A percentile compares a stretch with the other conserved stretches of the same genome.
phyloP scores from a whole-genome alignment of 92 coral and sea anemone species.

The Diadumene lineata region DNA sequence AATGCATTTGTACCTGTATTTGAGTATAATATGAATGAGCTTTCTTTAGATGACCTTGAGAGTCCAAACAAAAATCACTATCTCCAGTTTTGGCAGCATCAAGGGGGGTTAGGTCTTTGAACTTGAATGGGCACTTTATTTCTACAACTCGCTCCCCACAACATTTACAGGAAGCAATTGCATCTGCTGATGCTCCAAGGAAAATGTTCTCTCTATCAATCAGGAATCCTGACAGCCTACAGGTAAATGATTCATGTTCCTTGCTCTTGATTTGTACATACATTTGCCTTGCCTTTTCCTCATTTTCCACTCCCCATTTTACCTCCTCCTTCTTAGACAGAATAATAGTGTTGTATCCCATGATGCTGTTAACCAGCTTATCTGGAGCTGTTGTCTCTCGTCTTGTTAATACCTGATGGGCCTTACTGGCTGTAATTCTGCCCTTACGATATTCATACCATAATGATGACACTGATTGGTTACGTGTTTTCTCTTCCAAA shows the following conservation, averaged over 20 bases:
- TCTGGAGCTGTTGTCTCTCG: too few relatives aligned
- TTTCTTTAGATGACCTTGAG: slow-evolving; percentile 21
- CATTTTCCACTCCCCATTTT: not conserved
- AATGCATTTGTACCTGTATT: slow-evolving; percentile 50
- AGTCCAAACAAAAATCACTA: slow-evolving; percentile 40
- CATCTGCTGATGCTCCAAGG: slow-evolving; percentile 47
- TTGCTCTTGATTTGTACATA: not conserved
- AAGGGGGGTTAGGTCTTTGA: slow-evolving; percentile 8
- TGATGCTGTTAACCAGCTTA: too few relatives aligned
- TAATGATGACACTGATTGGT: too few relatives aligned
- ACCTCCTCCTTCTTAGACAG: too few relatives aligned
- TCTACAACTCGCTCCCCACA: slow-evolving; percentile 24
- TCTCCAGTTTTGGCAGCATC: slow-evolving; percentile 16
- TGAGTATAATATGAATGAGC: slow-evolving; percentile 53
- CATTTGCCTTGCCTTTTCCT: not conserved
- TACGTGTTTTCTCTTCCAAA: too few relatives aligned
- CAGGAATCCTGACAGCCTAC: slow-evolving; percentile 22
- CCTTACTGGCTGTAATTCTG: too few relatives aligned
- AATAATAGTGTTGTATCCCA: too few relatives aligned
- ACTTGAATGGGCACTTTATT: slow-evolving; percentile 45
- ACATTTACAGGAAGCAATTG: slow-evolving; percentile 36
- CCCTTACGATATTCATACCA: too few relatives aligned
- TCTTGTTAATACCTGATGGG: too few relatives aligned
- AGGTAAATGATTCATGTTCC: slow-evolving; percentile 11
- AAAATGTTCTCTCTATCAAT: slow-evolving; percentile 4